Evolutionary conservation across 2,888 invertebrate genomes (phyloP), one percentile per base, ranked within the genome.

Genomic region (Blastobasis lacticolella): DNA sequence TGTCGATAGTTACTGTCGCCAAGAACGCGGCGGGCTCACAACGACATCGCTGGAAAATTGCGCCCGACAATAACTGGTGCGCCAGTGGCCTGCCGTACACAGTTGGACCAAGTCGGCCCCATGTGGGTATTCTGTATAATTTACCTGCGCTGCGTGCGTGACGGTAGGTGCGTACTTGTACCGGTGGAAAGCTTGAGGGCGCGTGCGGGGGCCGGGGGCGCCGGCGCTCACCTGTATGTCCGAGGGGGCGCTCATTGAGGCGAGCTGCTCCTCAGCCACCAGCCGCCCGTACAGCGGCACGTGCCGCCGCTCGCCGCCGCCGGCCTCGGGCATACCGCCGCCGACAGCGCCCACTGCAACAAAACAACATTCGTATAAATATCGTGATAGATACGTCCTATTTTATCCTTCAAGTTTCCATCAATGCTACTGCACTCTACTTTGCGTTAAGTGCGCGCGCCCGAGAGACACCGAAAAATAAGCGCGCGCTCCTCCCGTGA

Each of bases 261-360:
- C 90, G 74, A 95, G 90, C 82, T 95, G 95, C 77, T 97, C 96
- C 89, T 96, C 96, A 72, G 94, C 94, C 72, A 96, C 96, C 89
- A 97, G 91, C 74, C 96, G 92, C 69, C 96, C 96, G 85, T 96
- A 96, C 68, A 96, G 92, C 64, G 96, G 95, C 73, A 92, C 94
- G 82, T 94, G 94, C 77, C 93, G 91, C 78, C 91, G 89, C 72
- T 88, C 88, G 62, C 84, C 85, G 54, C 80, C 78, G 56, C 83
- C 81, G 61, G 81, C 74, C 66, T 85, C 85, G 56, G 83, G 81
- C 72, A 84, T 81, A 64, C 81, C 81, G 61, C 84, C 88, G 66
- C 84, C 86, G 58, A 84, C 86, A 66, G 75, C 87, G 71, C 86
- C 86, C 81, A 87, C 88, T 87, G 78, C 9, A 80, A 84, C 71